Evolutionary conservation across 2,888 invertebrate genomes (phyloP), one percentile per base, ranked within the genome.

Genomic region (Philhelius pedissequus): DNA sequence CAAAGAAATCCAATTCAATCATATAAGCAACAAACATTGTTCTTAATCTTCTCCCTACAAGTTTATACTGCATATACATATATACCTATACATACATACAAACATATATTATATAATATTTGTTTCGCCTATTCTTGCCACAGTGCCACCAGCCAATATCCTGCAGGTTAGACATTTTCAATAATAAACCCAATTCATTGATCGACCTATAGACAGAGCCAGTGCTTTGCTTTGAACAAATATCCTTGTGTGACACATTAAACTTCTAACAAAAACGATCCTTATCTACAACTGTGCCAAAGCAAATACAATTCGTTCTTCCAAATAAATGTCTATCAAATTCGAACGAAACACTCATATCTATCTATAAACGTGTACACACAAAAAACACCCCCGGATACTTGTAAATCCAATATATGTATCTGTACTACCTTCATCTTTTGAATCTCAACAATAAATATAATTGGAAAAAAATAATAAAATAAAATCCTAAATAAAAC

Each of bases 221-320:
- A 27, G 15, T 68, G 35, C 50, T 45, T 18, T 48, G 20, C 20
- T 48, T 48, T 64, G 30, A 20, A 30, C 43, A 48, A 20, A 68
- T 50, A 38, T 52, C 60, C 15, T 40, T 40, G 38, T 58, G 52
- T 70, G 75, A 71, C 80, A 84, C 80, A 84, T 71, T 84, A 58
- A 71, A 84, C 75, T 84, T 84, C 80, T 80, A 84, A 80, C 75
- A 84, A 66, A 80, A 25, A 54, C 66, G 74, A 80, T 84, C 60
- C 35, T 54, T 76, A 78, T 80, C 84, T 75, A 45, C 64, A n/a
- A 60, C 68, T 70, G 54, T 75, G 80, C 75, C 80, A 84, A 80
- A 76, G 66, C 80, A 80, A 84, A 84, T 76, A 84, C 75, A 76
- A 80, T 76, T 84, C 80, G 58, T 66, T 75, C 52, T 73, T 77